A percentile compares a stretch with the other conserved stretches of the same genome.
These are phyloP conservation scores for Alviniconcha strummeri DNA, from an alignment of 2,888 invertebrate species.

Conservation along the genomic window DNA sequence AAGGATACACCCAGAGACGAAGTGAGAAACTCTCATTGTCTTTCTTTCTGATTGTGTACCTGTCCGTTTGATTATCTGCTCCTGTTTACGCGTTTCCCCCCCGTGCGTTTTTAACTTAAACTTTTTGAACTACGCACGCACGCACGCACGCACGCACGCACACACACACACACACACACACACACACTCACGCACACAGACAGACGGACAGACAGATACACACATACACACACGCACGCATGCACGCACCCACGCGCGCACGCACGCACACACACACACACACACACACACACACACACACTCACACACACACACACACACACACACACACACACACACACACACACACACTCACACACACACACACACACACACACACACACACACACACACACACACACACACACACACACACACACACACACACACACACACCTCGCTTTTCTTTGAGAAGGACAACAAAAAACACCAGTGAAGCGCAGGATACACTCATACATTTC, in stretches of 20 bases:
- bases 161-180: slow-evolving; percentile 24
- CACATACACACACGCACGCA: background rate
- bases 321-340: slow-evolving; percentile 16
- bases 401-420: slow-evolving; percentile 1
- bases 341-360: slow-evolving; percentile 16
- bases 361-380: slow-evolving; percentile 21
- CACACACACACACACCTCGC: slow-evolving; percentile 14
- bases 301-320: background rate
- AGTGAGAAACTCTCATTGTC: too few species aligned
- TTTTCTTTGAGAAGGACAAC: too few species aligned
- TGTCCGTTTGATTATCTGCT: background rate
- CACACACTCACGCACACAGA: slow-evolving; percentile 8
- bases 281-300: background rate
- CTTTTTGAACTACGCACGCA: background rate
- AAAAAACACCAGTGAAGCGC: too few species aligned
- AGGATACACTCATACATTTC: too few species aligned
- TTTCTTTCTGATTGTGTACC: background rate
- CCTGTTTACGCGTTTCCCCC: background rate
- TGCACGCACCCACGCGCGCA: background rate
- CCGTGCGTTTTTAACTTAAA: background rate
- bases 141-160: slow-evolving; percentile 15
- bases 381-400: slow-evolving; percentile 11
- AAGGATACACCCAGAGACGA: too few species aligned
- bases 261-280: background rate
- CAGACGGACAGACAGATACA: background rate